These are phyloP conservation scores for Melanostoma scalare DNA, from an alignment of 2,888 invertebrate genomes.

Conservation along the genomic window DNA sequence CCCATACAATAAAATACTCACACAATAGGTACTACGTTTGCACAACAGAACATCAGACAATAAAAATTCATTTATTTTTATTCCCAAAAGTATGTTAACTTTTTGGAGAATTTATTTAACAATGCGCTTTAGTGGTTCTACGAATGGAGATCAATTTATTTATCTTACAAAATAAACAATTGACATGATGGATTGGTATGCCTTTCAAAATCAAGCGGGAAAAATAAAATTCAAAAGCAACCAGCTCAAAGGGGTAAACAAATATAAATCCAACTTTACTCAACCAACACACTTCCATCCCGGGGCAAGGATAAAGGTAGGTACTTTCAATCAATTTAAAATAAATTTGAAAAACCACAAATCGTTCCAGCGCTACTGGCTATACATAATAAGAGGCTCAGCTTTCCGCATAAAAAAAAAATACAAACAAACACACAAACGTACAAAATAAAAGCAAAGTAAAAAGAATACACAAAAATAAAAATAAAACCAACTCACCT, in stretches of 20 bases:
- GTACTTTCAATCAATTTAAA: conserved; percentile 64
- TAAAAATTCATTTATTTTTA: neutral
- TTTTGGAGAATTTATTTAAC: conserved; percentile 10
- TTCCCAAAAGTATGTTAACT: neutral
- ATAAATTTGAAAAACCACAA: conserved; percentile 69
- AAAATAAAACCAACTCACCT: conserved; percentile 77
- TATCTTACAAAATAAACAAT: conserved; percentile 44
- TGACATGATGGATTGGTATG: neutral
- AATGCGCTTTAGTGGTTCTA: conserved; percentile 16
- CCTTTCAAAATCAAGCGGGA: conserved; percentile 35
- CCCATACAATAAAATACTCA: no score
- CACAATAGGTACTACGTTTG: no score
- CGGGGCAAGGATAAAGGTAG: conserved; percentile 46
- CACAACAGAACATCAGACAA: neutral
- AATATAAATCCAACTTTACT: conserved; percentile 46
- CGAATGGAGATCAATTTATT: conserved; percentile 26
- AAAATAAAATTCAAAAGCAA: conserved; percentile 21
- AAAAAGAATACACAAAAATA: neutral
- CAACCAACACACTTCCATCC: conserved; percentile 7
- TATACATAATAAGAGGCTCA: conserved; percentile 50
- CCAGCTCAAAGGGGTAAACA: conserved; percentile 30
- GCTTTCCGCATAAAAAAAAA: conserved; percentile 27
- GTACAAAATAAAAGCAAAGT: neutral
- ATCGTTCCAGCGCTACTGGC: conserved; percentile 11
- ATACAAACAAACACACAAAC: conserved; percentile 21